Evolutionary conservation across 2,797 vertebrate species (phyloP), one percentile per base, ranked within the genome.

Genomic region (Odontamblyopus rebecca): DNA sequence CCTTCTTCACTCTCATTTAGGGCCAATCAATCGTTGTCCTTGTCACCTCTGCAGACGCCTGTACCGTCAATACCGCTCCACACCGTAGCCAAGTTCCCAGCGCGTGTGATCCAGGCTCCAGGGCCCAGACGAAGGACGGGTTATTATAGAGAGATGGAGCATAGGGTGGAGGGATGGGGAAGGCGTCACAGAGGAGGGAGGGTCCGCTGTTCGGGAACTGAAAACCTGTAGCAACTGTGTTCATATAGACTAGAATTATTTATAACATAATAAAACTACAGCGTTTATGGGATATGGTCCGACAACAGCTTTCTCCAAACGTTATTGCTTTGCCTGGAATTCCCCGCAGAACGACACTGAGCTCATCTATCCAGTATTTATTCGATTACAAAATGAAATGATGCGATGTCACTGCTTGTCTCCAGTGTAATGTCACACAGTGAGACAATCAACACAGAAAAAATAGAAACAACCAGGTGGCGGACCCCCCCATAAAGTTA

Each of bases 1-100:
- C 67, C 78, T 48, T 86, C 86, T 89, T 91, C 87, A 73, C 87
- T 91, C 89, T 90, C 88, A 86, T 93, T 92, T 91, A 90, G 77
- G 69, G 68, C 73, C 84, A 73, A 89, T 92, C 91, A 82, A 92
- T 92, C 68, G 87, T 82, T 78, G 88, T 91, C 90, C 89, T 89
- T 89, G 89, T 91, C 91, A 77, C 85, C 88, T 84, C 80, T 71
- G 26, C 59, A 80, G 86, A 88, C 79, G 77, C 81, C 73, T 66
- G 78, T 67, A 53, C 76, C 27, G 86, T 89, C 89, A 66, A 89
- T 91, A 85, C 59, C n/a, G 2, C 35, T 74, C 73, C 67, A 72
- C 81, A 75, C 76, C 38, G 79, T 72, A 48, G 81, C 82, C 74
- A 75, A 77, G 83, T 75, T 73, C 72, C 74, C 75, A 70, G 73